phyloP scores from a whole-genome alignment of 2,888 invertebrate genomes.

The Sminthurinus aureus region DNA sequence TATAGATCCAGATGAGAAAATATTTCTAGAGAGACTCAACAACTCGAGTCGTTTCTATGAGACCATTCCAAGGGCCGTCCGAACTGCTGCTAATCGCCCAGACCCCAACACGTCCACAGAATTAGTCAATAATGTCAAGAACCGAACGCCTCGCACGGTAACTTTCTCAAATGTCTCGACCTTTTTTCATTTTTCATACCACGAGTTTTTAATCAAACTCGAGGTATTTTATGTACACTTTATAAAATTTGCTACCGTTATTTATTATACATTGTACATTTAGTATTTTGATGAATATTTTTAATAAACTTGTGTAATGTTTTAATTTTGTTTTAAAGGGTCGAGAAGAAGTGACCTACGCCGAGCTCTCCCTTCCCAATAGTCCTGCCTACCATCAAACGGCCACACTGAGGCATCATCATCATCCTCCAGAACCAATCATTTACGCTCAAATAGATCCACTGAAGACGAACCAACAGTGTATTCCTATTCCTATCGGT shows the following conservation, averaged over 20 bases:
- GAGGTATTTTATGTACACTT: no score
- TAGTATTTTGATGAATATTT: no score
- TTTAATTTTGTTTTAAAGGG: constrained; percentile 43
- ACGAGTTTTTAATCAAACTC: no score
- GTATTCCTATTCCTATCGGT: constrained; percentile 35
- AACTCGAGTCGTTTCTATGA: constrained; percentile 59
- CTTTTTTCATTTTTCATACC: no score
- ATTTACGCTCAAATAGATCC: constrained; percentile 69
- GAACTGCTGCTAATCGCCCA: constrained; percentile 55
- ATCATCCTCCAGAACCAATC: constrained; percentile 64
- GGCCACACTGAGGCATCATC: constrained; percentile 54
- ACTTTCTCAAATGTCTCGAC: constrained; percentile 2
- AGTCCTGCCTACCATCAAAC: constrained; percentile 59
- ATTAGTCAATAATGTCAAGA: constrained; percentile 58
- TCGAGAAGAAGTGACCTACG: constrained; percentile 68
- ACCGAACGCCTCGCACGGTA: constrained; percentile 54
- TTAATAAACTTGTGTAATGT: background rate
- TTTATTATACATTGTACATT: no score
- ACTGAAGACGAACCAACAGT: constrained; percentile 60
- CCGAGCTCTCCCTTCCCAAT: constrained; percentile 66
- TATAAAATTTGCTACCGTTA: no score
- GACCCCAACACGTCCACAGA: constrained; percentile 50
- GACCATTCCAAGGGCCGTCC: constrained; percentile 60
- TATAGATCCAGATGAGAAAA: constrained; percentile 60
- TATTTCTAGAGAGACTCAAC: constrained; percentile 60